Evolutionary conservation across 2,113 vertebrate species (phyloP), one percentile per base, ranked within the genome.

Genomic region (Brachyistius frenatus): DNA sequence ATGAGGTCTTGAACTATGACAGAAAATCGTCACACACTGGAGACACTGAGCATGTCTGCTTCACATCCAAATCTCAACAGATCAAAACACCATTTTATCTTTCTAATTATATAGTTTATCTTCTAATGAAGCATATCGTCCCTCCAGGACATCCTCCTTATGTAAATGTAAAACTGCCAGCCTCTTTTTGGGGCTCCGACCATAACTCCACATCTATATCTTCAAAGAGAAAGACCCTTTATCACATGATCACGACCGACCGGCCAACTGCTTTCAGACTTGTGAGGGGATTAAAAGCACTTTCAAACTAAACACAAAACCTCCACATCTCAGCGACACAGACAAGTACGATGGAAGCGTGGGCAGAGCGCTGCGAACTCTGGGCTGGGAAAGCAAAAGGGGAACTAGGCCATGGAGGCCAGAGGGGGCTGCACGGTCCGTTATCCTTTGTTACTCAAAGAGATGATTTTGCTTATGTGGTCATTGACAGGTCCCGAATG

Each of bases 221-320:
- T 76, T 73, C 61, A 81, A 64, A 79, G 84, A 66, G 92, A 94
- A 89, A 90, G 86, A 87, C 46, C 5, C 0, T 78, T 86, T 84
- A 90, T 95, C 93, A 91, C 91, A 91, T 93, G 94, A 95, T 94
- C 90, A 75, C 67, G 89, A 90, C 80, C 91, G 89, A 92, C 94
- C 93, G 91, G 93, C 91, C 85, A 94, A 90, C 88, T 65, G 91
- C 94, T 95, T 94, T 93, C 87, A 91, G 84, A 88, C 92, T 86
- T 82, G 89, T 87, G 93, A 96, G 94, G 90, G 93, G 94, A 94
- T 96, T 95, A 96, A 94, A 94, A 91, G 88, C 92, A 90, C 93
- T 96, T 93, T 94, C 92, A 95, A 94, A 88, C 76, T 65, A 84
- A 88, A 94, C 84, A 95, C 89, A 95, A 95, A 95, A 91, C 76